Evolutionary conservation across 1,140 invertebrate genomes (phyloP), one percentile per base, ranked within the genome.

Genomic region (Cotesia glomerata): DNA sequence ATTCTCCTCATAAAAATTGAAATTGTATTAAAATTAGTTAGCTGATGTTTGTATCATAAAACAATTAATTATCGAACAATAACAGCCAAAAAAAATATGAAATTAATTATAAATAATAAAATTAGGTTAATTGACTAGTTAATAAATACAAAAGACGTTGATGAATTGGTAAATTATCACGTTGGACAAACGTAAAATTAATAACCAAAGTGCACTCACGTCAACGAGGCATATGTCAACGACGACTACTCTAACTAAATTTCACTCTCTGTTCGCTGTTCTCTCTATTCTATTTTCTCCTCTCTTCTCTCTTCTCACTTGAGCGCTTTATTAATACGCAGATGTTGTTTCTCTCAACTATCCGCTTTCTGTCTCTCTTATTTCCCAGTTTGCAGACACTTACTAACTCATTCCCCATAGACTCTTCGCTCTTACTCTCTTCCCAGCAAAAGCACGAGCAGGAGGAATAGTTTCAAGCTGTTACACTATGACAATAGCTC

Each of bases 161-260:
- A 66, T 51, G 39, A 65, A 63, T 51, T 16, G 16, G 39, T 54
- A 45, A 51, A 51, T 64, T 66, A 51, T 66, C 64, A 66, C 49
- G n/a, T 64, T 18, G 32, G 39, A 32, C 18, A 66, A 66, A 51
- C 16, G 64, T 45, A 51, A 52, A 66, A 66, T 66, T 66, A 66
- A 66, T 66, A 66, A 18, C 18, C 49, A 34, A 66, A 66, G 64
- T 66, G 64, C 36, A 66, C 18, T 66, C 45, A 45, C 49, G 49
- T 66, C 14, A 45, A 36, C 62, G 32, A 56, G 52, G 64, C 64
- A 66, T 66, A 66, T 66, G 64, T 66, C 64, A 51, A 51, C 64
- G 16, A 66, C 64, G 49, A 18, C 39, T 45, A 51, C 39, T 18
- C 32, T 26, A 66, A 66, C 64, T 66, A 51, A 66, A 52, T 51